Evolutionary conservation across 2,797 vertebrate genomes (phyloP), one percentile per base, ranked within the genome.

Genomic region (Cercopithecus hamlyni): DNA sequence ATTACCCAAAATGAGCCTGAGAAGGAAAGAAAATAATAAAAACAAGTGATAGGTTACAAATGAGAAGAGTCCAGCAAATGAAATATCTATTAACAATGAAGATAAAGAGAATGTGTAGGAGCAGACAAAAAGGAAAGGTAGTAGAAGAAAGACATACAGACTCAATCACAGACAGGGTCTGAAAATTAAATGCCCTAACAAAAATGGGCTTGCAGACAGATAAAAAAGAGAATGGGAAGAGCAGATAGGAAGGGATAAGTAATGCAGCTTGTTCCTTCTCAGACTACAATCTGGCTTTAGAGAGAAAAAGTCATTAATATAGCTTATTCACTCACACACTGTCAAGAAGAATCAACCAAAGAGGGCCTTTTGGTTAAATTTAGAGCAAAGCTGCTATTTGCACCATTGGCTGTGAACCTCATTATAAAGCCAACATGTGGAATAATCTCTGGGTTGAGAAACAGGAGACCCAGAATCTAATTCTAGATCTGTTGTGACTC

Each of bases 1-100:
- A 97, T 98, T 96, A 88, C 52, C 98, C 96, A 95, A 89, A 67
- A 67, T 17, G 57, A 98, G 43, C 26, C 89, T 52, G n/a, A 92
- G 90, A 86, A 41, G 58, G 93, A 96, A 94, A 95, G 96, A 96
- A 98, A 98, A 97, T 96, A 97, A 97, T 94, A 96, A 98, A 98
- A 93, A 88, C 1, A 90, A 98, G 70, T 39, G 39, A 96, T 94
- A 87, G 77, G 39, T 94, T 97, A 97, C 91, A 98, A 98, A 98
- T 90, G 39, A 98, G 93, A 93, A 96, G 39, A 5, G 3, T 70
- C 85, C 55, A 64, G 77, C 57, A 52, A 98, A 97, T 79, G 67
- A 94, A 98, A 97, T 95, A 93, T 30, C 50, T 96, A 96, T 96
- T 89, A 76, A 96, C 67, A 95, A 90, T 41, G 86, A 96, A 94